Percentiles rank a stretch among this genome's conserved stretches.
phyloP scores from a whole-genome alignment of 1,140 invertebrate genomes.

The Acromyrmex heyeri region DNA sequence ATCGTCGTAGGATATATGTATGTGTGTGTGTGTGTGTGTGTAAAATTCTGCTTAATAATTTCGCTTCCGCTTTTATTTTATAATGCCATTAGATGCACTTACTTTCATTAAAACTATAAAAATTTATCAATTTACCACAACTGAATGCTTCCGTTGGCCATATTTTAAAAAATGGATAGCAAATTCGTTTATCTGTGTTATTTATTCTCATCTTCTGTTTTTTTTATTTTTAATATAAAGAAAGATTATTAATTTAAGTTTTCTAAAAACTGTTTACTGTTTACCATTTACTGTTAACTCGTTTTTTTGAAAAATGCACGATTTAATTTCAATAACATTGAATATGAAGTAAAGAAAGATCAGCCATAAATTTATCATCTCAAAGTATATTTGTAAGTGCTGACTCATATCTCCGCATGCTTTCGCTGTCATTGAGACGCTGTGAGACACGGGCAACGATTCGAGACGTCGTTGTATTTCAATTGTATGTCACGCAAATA shows the following conservation, averaged over 20 bases:
- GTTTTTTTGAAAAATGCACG: neutral
- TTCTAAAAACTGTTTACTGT: neutral
- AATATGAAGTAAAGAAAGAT: neutral
- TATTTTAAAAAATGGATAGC: neutral
- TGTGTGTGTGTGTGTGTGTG: no score
- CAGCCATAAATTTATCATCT: neutral
- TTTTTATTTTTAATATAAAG: neutral
- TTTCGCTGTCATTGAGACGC: slow-evolving; percentile 68
- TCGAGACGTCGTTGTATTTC: slow-evolving; percentile 37
- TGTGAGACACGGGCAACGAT: slow-evolving; percentile 3
- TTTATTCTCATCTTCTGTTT: neutral
- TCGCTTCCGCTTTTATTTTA: neutral
- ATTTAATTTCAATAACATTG: neutral
- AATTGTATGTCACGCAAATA: slow-evolving; percentile 51
- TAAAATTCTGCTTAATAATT: neutral
- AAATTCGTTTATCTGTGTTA: neutral
- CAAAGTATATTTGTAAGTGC: slow-evolving; percentile 60
- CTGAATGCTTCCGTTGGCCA: neutral
- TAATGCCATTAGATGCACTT: neutral
- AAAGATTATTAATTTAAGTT: neutral
- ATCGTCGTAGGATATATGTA: neutral
- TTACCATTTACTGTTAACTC: no score
- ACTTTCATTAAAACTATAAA: neutral
- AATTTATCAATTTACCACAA: neutral
- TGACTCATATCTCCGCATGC: slow-evolving; percentile 68